Conservation (phyloP, 2,888 invertebrate species). For the Ormyrus pomaceus region DNA sequence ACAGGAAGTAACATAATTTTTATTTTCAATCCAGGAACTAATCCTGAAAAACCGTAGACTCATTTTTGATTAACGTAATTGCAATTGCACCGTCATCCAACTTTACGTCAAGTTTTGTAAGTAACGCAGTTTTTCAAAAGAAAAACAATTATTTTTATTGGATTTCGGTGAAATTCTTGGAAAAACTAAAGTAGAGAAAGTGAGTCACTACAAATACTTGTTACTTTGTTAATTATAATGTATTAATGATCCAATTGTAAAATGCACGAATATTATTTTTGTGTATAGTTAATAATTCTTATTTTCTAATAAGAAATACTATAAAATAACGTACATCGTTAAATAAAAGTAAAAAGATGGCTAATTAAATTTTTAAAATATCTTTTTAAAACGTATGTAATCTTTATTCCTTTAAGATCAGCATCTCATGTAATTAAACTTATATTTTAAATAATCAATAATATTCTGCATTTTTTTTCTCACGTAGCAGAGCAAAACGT, state of each 20-base stretch:
- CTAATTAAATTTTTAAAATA: too few species aligned
- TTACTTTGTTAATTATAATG: too few species aligned
- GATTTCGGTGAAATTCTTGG: background rate
- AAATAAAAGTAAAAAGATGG: too few species aligned
- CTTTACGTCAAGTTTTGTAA: background rate
- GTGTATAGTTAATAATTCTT: too few species aligned
- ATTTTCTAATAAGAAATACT: too few species aligned
- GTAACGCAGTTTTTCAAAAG: background rate
- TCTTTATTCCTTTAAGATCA: too few species aligned
- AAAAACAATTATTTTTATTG: conserved; percentile 1
- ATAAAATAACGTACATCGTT: too few species aligned
- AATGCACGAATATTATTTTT: too few species aligned
- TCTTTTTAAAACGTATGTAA: too few species aligned
- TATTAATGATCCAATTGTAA: too few species aligned
- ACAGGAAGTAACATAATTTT: background rate
- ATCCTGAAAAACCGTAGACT: background rate
- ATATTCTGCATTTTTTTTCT: background rate
- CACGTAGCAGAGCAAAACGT: too few species aligned
- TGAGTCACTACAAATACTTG: too few species aligned
- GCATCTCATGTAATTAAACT: background rate
- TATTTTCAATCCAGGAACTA: background rate
- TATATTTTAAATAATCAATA: background rate
- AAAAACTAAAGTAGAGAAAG: background rate
- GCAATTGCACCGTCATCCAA: background rate
- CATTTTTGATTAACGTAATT: background rate